Evolutionary conservation across 2,113 vertebrate genomes (phyloP).

Genomic region (Myrmecophaga tridactyla): DNA sequence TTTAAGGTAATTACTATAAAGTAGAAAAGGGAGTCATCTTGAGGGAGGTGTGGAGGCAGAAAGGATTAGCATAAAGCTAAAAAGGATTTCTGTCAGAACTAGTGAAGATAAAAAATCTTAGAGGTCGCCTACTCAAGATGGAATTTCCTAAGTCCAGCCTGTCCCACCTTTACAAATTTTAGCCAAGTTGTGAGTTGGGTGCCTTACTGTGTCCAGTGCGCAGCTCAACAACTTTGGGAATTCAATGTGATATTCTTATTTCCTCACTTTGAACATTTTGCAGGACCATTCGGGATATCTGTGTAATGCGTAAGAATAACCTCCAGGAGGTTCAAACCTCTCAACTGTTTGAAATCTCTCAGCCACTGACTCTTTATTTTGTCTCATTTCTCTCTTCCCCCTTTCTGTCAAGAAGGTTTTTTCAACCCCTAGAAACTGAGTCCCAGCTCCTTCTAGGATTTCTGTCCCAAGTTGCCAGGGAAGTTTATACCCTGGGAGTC

Average conservation of each 20-base stretch:
- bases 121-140: neutral
- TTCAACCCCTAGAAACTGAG: too few species aligned
- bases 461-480: too few species aligned
- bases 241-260: neutral
- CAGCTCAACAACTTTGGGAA: neutral
- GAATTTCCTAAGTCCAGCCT: neutral
- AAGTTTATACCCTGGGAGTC: too few species aligned
- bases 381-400: too few species aligned
- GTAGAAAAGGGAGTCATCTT: too few species aligned
- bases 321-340: too few species aligned
- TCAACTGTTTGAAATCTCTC: too few species aligned
- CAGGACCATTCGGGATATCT: neutral
- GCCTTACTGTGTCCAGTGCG: neutral
- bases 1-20: neutral
- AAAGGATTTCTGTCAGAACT: neutral
- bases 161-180: neutral
- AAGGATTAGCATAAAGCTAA: neutral
- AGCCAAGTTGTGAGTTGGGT: neutral
- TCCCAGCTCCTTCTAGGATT: too few species aligned
- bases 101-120: neutral
- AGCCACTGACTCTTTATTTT: too few species aligned
- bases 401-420: too few species aligned
- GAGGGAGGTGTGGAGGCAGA: neutral
- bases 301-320: too few species aligned
- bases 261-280: constrained; percentile 2